Base-by-base conservation (phyloP, 1,140 invertebrate genomes). In the Ceratina japonica region DNA sequence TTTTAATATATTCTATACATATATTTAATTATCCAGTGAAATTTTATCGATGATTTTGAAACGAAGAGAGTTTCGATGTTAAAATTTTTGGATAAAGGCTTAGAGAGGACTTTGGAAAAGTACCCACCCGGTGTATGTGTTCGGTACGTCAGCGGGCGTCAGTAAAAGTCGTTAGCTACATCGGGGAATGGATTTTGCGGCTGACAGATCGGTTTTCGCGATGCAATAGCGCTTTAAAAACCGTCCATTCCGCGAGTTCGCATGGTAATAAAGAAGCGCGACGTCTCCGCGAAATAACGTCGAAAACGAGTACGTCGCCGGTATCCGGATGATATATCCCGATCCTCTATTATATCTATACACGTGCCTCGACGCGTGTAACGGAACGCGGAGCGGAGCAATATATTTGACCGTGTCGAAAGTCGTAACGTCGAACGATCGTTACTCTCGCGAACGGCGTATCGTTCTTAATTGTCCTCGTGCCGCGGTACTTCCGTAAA, bases 401-500 rank as follows among this genome's bases (percentile, higher is more conserved):
- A 49, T 54, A 20, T 54, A 31, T 64, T 56, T 64, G 24, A 56
- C 52, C 22, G 51, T 77, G 56, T 69, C 61, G 54, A 61, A 72
- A 51, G n/a, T 56, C 54, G 54, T 18, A 56, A 56, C n/a, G 63
- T 24, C 31, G 66, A 54, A 31, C 66, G 79, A 59, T 81, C 63
- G 69, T 58, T 77, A 59, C 37, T 65, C 20, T 49, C 20, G 7
- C 1, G 2, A 18, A 51, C 37, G 3, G 37, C 12, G 13, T 18
- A 13, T 10, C 37, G 64, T 18, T 31, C 24, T 62, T 70, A 52
- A 73, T 76, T 22, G 56, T 20, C 4, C 27, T 12, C 20, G 22
- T 56, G 54, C 15, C n/a, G 65, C 44, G 64, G 81, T 69, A 82
- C 27, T 63, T 62, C 31, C 52, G 24, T 52, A n/a, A 52, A 51